phyloP scores from a whole-genome alignment of 2,888 invertebrate genomes.

The Rhaphigaster nebulosa region DNA sequence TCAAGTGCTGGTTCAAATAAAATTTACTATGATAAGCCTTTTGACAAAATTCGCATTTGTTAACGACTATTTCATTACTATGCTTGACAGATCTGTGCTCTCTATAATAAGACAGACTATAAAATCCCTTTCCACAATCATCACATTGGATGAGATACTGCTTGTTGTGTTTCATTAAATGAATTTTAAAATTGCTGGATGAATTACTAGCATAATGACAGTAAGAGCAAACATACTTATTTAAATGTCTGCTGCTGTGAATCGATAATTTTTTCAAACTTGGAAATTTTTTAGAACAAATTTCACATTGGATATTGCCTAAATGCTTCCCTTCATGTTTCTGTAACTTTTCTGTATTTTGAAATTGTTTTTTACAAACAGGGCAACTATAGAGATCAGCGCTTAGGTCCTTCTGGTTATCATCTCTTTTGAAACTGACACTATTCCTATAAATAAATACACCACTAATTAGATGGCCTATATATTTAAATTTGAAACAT shows the following conservation, averaged over 20 bases:
- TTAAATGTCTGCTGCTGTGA: constrained; percentile 32
- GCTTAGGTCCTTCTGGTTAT: not conserved
- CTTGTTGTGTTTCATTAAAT: constrained; percentile 64
- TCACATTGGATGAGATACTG: constrained; percentile 63
- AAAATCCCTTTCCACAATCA: constrained; percentile 63
- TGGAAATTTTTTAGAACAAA: constrained; percentile 48
- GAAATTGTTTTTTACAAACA: constrained; percentile 42
- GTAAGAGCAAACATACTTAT: constrained; percentile 60
- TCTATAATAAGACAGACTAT: constrained; percentile 60
- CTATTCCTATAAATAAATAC: constrained; percentile 47
- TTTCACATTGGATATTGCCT: constrained; percentile 48
- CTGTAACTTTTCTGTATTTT: not conserved
- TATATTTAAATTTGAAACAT: not conserved
- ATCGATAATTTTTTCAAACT: constrained; percentile 32
- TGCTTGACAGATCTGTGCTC: constrained; percentile 62
- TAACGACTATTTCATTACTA: constrained; percentile 66
- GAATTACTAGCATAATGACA: constrained; percentile 61
- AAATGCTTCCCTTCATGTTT: constrained; percentile 49
- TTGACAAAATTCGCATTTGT: constrained; percentile 68
- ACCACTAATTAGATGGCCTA: not conserved
- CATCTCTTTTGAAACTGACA: not conserved
- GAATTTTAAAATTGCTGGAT: constrained; percentile 63
- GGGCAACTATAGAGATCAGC: not conserved
- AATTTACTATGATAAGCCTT: constrained; percentile 66
- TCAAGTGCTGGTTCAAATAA: constrained; percentile 61